Conservation (phyloP, 2,888 invertebrate genomes). For the Lasioglossum marginatum region DNA sequence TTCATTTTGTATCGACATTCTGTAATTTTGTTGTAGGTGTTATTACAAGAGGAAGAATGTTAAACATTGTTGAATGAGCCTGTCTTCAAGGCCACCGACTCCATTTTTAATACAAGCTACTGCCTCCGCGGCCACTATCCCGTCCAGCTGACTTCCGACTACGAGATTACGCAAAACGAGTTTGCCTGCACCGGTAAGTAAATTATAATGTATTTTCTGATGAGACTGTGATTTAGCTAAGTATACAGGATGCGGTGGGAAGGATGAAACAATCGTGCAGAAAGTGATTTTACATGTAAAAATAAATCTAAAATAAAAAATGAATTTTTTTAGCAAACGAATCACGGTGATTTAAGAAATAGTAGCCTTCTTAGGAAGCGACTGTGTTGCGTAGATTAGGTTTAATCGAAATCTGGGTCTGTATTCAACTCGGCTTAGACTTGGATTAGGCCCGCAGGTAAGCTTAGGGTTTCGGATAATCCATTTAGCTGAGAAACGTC, state of each 20-base stretch:
- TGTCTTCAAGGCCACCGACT: not conserved
- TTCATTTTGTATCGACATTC: not conserved
- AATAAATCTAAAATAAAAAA: not conserved
- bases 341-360: not conserved
- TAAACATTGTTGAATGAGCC: not conserved
- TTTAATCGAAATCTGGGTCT: not conserved
- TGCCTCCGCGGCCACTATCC: not conserved
- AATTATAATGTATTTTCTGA: constrained; percentile 2
- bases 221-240: not conserved
- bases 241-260: not conserved
- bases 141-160: not conserved
- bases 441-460: not conserved
- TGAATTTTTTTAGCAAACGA: not conserved
- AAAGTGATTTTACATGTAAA: not conserved
- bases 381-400: not conserved
- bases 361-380: not conserved
- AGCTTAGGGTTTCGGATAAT: not conserved
- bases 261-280: not conserved
- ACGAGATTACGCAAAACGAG: not conserved
- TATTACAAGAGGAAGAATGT: not conserved
- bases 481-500: not conserved
- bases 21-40: not conserved
- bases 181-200: constrained; percentile 3
- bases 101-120: not conserved
- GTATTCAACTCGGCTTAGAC: not conserved